Conservation (phyloP, 2,888 invertebrate species). For the Aproaerema taeniolella region DNA sequence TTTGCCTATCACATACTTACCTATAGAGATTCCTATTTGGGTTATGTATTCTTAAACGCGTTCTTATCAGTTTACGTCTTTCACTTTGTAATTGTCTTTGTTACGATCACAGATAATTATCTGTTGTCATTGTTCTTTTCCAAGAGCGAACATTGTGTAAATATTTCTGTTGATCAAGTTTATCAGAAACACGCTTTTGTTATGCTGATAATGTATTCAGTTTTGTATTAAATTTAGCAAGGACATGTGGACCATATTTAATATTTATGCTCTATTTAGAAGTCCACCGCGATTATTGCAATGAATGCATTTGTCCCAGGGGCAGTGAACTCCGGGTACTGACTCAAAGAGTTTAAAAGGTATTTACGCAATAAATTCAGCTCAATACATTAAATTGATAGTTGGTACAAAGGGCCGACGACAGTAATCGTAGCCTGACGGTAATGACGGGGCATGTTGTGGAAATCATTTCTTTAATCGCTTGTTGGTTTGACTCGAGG, state of each 20-base stretch:
- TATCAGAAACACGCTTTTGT: no score
- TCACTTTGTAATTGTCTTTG: background rate
- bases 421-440: conserved; percentile 49
- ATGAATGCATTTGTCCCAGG: conserved; percentile 26
- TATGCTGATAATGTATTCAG: no score
- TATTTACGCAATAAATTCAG: conserved; percentile 23
- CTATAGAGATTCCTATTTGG: no score
- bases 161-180: no score
- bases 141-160: no score
- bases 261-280: no score
- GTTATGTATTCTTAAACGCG: background rate
- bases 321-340: conserved; percentile 25
- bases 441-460: conserved; percentile 43
- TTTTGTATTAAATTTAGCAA: no score
- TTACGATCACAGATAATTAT: background rate
- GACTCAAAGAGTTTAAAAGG: conserved; percentile 13
- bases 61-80: background rate
- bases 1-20: no score
- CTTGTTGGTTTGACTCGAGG: conserved; percentile 37
- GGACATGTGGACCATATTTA: no score
- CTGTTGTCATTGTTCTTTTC: background rate
- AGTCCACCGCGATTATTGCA: no score
- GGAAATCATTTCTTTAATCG: conserved; percentile 47
- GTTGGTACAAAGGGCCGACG: conserved; percentile 47
- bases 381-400: conserved; percentile 37